Conservation (phyloP, 2,888 invertebrate species). For the Steromphala cineraria region DNA sequence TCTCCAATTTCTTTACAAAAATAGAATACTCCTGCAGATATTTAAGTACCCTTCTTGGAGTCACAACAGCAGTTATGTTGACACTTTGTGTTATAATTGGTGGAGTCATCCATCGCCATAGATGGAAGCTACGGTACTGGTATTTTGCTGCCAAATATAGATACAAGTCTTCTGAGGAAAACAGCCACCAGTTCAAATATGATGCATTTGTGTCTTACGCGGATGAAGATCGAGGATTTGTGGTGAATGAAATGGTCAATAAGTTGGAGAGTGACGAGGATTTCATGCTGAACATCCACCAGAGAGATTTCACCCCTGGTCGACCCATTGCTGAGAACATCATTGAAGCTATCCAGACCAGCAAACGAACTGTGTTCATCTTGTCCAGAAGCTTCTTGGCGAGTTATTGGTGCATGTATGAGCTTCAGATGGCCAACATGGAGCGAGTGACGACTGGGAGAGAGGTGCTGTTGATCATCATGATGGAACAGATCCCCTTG, state of each 20-base stretch:
- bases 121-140: constrained; percentile 21
- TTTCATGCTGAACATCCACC: constrained; percentile 26
- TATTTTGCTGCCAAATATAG: neutral
- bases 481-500: constrained; percentile 22
- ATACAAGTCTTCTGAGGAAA: neutral
- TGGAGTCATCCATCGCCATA: neutral
- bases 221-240: neutral
- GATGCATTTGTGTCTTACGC: constrained; percentile 21
- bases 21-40: neutral
- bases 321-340: constrained; percentile 35
- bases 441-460: constrained; percentile 27
- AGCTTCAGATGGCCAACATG: constrained; percentile 37
- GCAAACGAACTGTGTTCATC: constrained; percentile 36
- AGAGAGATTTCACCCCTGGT: constrained; percentile 38
- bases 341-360: constrained; percentile 30
- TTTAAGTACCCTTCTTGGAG: neutral
- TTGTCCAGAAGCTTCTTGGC: constrained; percentile 30
- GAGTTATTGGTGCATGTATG: constrained; percentile 40
- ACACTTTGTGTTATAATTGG: neutral
- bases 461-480: constrained; percentile 16
- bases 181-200: constrained; percentile 21
- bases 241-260: neutral
- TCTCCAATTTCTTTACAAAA: neutral
- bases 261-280: neutral
- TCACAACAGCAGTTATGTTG: constrained; percentile 18